These are phyloP conservation scores for Cryptocephalus moraei DNA, from an alignment of 2,888 invertebrate genomes.

Conservation along the genomic window DNA sequence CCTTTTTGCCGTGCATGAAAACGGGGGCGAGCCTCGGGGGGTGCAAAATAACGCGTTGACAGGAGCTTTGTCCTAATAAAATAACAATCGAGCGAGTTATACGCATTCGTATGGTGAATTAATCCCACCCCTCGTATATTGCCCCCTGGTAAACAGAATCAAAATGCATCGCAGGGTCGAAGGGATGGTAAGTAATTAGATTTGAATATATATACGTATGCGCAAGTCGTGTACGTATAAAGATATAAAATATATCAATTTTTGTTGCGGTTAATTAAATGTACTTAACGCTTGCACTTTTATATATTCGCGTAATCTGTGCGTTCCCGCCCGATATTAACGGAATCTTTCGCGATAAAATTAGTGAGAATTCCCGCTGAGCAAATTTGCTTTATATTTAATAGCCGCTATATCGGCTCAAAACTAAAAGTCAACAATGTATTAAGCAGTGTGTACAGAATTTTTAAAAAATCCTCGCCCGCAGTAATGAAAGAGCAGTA, in stretches of 20 bases:
- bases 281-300: no score
- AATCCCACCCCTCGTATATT: not conserved
- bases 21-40: not conserved
- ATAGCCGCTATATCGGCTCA: conserved; percentile 28
- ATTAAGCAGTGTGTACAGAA: conserved; percentile 33
- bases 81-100: conserved; percentile 26
- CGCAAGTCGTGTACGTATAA: not conserved
- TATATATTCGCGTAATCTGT: no score
- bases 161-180: no score
- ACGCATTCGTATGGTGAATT: conserved; percentile 4
- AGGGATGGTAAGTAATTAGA: not conserved
- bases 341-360: conserved; percentile 1
- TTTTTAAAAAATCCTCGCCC: conserved; percentile 34
- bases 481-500: conserved; percentile 34
- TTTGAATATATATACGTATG: not conserved
- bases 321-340: not conserved
- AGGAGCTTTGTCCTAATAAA: conserved; percentile 20
- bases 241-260: not conserved
- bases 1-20: no score
- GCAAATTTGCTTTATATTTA: conserved; percentile 27
- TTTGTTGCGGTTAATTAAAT: no score
- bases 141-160: no score
- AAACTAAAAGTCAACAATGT: conserved; percentile 32
- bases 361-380: conserved; percentile 11
- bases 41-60: conserved; percentile 10